Evolutionary conservation across 1,140 invertebrate genomes (phyloP).

Genomic region (Ylistrum balloti): DNA sequence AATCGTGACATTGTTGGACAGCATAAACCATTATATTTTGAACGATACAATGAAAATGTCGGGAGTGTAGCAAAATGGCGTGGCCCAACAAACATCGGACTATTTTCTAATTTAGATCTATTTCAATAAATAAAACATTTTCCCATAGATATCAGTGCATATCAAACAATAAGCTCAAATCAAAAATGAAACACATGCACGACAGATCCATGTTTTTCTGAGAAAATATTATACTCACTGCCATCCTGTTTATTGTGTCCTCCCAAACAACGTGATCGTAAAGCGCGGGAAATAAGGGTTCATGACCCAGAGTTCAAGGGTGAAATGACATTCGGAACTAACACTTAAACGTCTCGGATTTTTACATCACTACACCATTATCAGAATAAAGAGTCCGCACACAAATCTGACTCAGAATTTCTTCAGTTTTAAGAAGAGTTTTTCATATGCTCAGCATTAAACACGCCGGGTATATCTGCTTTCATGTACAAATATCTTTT

Average conservation of each 20-base stretch:
- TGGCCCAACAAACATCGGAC: neutral
- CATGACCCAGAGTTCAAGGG: neutral
- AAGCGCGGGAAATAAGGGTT: slow-evolving; percentile 24
- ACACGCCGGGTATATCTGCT: too few species aligned
- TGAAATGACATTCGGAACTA: slow-evolving; percentile 24
- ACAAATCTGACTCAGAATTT: too few species aligned
- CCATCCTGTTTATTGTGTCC: slow-evolving; percentile 33
- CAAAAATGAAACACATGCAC: neutral
- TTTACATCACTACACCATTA: too few species aligned
- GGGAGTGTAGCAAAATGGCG: neutral
- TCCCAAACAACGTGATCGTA: neutral
- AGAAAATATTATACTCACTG: slow-evolving; percentile 21
- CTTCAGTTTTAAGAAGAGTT: too few species aligned
- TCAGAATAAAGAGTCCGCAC: too few species aligned
- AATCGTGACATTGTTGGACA: too few species aligned
- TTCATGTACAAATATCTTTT: too few species aligned
- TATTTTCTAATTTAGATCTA: neutral
- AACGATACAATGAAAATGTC: neutral
- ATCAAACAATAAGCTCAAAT: neutral
- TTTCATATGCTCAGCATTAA: too few species aligned
- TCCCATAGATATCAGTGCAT: neutral
- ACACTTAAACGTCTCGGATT: too few species aligned
- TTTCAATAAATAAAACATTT: neutral
- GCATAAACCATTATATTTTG: too few species aligned
- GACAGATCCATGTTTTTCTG: neutral